Percentiles rank a stretch among this genome's conserved stretches.
phyloP scores from a whole-genome alignment of 2,888 invertebrate species.

The Ennomos fuscantarius region DNA sequence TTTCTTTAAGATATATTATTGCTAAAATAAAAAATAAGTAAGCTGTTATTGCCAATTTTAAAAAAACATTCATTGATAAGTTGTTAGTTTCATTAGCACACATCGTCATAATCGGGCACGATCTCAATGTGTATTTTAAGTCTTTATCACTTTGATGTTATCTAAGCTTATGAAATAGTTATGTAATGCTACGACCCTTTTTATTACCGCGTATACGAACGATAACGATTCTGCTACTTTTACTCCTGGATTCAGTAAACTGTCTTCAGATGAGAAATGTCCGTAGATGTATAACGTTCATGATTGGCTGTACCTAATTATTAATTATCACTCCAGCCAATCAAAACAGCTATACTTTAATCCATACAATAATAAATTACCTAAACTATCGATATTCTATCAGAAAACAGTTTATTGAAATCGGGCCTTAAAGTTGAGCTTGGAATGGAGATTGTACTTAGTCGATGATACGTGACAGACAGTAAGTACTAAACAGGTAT shows the following conservation, averaged over 20 bases:
- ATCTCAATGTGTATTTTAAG: slow-evolving; percentile 75
- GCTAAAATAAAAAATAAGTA: slow-evolving; percentile 13
- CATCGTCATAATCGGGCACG: slow-evolving; percentile 72
- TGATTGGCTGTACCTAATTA: no score
- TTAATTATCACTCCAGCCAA: no score
- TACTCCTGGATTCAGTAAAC: not conserved
- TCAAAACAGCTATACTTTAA: no score
- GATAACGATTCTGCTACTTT: slow-evolving; percentile 29
- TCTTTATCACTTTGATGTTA: slow-evolving; percentile 38
- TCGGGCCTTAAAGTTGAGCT: not conserved
- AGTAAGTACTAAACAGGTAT: slow-evolving; percentile 3
- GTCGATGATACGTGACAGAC: slow-evolving; percentile 7
- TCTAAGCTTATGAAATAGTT: slow-evolving; percentile 30
- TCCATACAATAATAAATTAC: no score
- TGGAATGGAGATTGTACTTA: slow-evolving; percentile 17
- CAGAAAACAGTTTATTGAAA: no score
- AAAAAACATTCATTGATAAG: slow-evolving; percentile 14
- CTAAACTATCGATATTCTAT: no score
- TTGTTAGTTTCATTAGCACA: slow-evolving; percentile 52
- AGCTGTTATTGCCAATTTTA: slow-evolving; percentile 21
- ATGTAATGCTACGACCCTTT: slow-evolving; percentile 18
- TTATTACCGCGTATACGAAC: slow-evolving; percentile 33
- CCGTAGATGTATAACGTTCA: no score
- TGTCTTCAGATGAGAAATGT: no score
- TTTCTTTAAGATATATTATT: slow-evolving; percentile 8